A percentile compares a stretch with the other conserved stretches of the same genome.
Conservation (phyloP, 2,797 vertebrate species). For the Sebastes iracundus region DNA sequence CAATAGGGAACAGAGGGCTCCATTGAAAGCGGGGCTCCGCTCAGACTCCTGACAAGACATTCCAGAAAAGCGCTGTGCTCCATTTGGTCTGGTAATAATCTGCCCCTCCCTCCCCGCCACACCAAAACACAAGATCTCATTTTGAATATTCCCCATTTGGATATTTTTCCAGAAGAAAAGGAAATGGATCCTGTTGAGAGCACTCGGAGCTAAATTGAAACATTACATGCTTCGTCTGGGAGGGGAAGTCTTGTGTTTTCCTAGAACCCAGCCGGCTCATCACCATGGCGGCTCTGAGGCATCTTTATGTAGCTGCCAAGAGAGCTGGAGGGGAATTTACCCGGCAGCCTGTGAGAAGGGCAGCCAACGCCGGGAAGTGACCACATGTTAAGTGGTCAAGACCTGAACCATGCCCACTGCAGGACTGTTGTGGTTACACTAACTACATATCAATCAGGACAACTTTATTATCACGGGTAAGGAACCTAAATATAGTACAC, state of each 20-base stretch:
- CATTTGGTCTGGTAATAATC: conserved; percentile 62
- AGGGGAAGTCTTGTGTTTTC: conserved; percentile 37
- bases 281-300: conserved; percentile 59
- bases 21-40: conserved; percentile 73
- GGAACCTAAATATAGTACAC: background rate
- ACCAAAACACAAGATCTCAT: conserved; percentile 54
- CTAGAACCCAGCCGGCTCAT: conserved; percentile 32
- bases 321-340: conserved; percentile 30
- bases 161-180: conserved; percentile 38
- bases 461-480: background rate
- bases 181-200: conserved; percentile 51
- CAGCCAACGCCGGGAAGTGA: conserved; percentile 7
- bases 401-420: background rate
- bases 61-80: conserved; percentile 70
- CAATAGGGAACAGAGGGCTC: conserved; percentile 80
- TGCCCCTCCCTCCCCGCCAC: conserved; percentile 9
- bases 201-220: conserved; percentile 47
- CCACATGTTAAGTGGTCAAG: conserved; percentile 33
- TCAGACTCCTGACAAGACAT: conserved; percentile 73
- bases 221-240: conserved; percentile 52
- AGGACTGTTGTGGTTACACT: background rate
- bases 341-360: conserved; percentile 26
- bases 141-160: conserved; percentile 59
- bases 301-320: conserved; percentile 64
- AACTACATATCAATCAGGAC: background rate